Percentiles rank a stretch among this genome's conserved stretches.
Conservation (phyloP, 2,113 vertebrate species). For the Onychorhynchus coronatus region DNA sequence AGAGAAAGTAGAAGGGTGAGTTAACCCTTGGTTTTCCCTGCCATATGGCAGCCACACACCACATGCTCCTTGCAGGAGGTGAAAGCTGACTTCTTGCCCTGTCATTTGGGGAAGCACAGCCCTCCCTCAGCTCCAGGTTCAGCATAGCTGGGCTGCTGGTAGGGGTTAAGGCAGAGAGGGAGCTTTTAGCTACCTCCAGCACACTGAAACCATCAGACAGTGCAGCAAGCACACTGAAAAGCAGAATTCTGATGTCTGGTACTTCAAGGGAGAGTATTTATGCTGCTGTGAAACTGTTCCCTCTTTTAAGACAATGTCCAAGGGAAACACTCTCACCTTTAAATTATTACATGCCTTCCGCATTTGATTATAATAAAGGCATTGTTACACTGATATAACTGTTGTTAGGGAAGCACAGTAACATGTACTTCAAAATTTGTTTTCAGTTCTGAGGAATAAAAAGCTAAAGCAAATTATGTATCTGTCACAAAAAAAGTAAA, state of each 20-base stretch:
- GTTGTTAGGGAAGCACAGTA: background rate
- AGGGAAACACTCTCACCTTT: background rate
- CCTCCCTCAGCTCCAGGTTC: background rate
- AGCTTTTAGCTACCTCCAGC: background rate
- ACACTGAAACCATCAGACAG: background rate
- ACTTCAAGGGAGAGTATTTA: background rate
- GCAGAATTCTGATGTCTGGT: background rate
- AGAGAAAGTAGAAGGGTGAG: background rate
- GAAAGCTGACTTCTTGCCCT: background rate
- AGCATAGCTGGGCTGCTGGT: background rate
- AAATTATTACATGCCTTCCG: background rate
- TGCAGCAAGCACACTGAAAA: background rate
- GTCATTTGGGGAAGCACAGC: background rate
- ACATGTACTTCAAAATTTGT: background rate
- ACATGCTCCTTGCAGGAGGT: background rate
- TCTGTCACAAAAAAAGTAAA: background rate
- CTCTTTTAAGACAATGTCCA: background rate
- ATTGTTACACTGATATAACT: background rate
- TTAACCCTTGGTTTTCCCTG: background rate
- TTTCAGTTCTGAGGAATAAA: background rate
- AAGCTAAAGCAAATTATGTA: background rate
- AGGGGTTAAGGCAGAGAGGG: background rate
- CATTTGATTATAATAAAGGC: background rate
- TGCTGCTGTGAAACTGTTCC: background rate
- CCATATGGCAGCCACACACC: background rate